Percentiles rank a stretch among this genome's conserved stretches.
phyloP scores from a whole-genome alignment of 2,888 invertebrate genomes.

The Anthophora plumipes region DNA sequence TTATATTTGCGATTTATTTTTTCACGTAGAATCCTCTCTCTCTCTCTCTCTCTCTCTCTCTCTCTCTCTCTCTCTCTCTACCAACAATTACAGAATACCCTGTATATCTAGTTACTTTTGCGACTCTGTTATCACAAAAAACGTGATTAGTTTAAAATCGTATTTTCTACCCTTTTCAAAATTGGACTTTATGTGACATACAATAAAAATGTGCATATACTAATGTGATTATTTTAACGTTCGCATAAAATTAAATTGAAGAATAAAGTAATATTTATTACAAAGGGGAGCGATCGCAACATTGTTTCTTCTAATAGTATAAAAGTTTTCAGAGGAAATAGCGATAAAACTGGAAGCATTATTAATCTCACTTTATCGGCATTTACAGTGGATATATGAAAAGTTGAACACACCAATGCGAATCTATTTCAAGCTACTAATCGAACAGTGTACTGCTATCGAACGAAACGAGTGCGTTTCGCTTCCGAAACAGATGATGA shows the following conservation, averaged over 20 bases:
- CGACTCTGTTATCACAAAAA: neutral
- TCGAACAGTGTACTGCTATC: neutral
- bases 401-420: slow-evolving; percentile 5
- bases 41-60: too few species aligned
- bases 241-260: neutral
- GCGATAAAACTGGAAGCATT: neutral
- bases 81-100: too few species aligned
- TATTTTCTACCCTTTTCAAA: neutral
- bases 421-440: slow-evolving; percentile 28
- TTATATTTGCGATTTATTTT: neutral
- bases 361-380: neutral
- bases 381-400: neutral
- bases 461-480: slow-evolving; percentile 7
- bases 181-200: neutral
- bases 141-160: slow-evolving; percentile 1
- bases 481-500: slow-evolving; percentile 31
- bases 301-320: too few species aligned
- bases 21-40: too few species aligned
- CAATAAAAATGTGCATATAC: too few species aligned
- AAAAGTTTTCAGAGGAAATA: neutral
- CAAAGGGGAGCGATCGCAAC: neutral
- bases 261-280: neutral
- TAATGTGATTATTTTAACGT: neutral
- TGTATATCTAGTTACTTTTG: neutral
- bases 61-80: too few species aligned